phyloP scores from a whole-genome alignment of 2,888 invertebrate species.

The Lamproptera curius region DNA sequence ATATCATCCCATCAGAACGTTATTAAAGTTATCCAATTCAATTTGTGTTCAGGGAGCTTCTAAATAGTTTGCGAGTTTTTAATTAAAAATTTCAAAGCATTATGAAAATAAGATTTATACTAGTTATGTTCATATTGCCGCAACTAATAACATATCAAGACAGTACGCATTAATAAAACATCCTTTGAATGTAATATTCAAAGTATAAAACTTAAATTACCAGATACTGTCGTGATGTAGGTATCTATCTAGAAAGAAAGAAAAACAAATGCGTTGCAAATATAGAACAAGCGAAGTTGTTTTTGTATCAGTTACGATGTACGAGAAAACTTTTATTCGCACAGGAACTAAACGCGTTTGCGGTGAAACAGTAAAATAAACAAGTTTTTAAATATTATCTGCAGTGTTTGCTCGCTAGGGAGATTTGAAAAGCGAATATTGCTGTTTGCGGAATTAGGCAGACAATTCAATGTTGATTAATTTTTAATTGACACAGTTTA shows the following conservation, averaged over 20 bases:
- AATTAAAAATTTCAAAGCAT: too few relatives aligned
- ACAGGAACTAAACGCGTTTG: slow-evolving; percentile 10
- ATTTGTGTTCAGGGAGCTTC: too few relatives aligned
- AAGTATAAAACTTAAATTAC: background rate
- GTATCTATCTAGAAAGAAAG: background rate
- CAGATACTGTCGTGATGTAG: background rate
- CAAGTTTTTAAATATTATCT: slow-evolving; percentile 18
- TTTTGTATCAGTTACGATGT: background rate
- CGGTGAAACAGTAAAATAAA: slow-evolving; percentile 12
- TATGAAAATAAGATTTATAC: too few relatives aligned
- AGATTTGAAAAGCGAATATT: slow-evolving; percentile 13
- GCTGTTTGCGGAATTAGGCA: slow-evolving; percentile 4
- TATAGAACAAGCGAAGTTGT: background rate
- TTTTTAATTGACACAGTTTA: too few relatives aligned
- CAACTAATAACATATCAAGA: too few relatives aligned
- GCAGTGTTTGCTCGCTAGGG: slow-evolving; percentile 13
- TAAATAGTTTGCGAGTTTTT: too few relatives aligned
- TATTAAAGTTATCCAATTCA: too few relatives aligned
- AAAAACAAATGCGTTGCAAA: background rate
- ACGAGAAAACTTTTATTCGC: slow-evolving; percentile 6
- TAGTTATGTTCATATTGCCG: too few relatives aligned
- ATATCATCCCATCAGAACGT: too few relatives aligned
- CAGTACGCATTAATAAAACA: too few relatives aligned
- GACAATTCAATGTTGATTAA: slow-evolving; percentile 12
- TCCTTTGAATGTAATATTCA: too few relatives aligned